Percentiles rank a stretch among this genome's conserved stretches.
Evolutionary conservation across 2,113 vertebrate species (phyloP).

Genomic region (Cyphomyrus discorhynchus): DNA sequence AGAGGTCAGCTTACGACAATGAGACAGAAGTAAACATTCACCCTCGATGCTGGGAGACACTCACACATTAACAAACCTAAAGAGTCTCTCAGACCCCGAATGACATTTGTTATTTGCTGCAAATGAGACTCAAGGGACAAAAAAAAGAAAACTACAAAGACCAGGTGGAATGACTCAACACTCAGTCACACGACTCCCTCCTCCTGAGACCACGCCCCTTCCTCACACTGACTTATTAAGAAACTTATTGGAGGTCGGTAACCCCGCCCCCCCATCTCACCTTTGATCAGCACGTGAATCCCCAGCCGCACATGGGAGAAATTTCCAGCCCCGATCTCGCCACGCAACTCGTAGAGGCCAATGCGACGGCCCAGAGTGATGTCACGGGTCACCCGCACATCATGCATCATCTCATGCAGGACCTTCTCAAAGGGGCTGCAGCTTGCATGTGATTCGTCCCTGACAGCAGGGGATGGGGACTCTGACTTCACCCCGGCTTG

Average conservation of each 20-base stretch:
- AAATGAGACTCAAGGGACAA: not conserved
- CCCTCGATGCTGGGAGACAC: not conserved
- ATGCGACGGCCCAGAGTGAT: constrained; percentile 50
- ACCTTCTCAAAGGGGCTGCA: constrained; percentile 48
- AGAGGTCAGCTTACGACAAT: not conserved
- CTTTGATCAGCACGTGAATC: constrained; percentile 62
- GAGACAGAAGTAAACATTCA: not conserved
- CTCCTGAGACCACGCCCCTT: not conserved
- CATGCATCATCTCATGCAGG: constrained; percentile 48
- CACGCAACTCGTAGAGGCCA: constrained; percentile 58
- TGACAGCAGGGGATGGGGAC: not conserved
- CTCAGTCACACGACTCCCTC: not conserved
- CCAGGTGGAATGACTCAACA: not conserved
- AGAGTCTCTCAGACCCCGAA: not conserved
- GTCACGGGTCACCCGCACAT: constrained; percentile 49
- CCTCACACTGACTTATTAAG: not conserved
- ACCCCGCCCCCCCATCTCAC: constrained; percentile 36
- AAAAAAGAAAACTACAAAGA: not conserved
- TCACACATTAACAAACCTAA: not conserved
- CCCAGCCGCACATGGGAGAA: constrained; percentile 63
- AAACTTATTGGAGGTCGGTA: not conserved
- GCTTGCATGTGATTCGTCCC: constrained; percentile 17
- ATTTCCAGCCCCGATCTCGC: constrained; percentile 60
- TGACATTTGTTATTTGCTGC: not conserved
- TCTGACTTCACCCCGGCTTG: not conserved